Evolutionary conservation across 2,113 vertebrate genomes (phyloP), one percentile per base, ranked within the genome.

Genomic region (Gymnobelideus leadbeateri): DNA sequence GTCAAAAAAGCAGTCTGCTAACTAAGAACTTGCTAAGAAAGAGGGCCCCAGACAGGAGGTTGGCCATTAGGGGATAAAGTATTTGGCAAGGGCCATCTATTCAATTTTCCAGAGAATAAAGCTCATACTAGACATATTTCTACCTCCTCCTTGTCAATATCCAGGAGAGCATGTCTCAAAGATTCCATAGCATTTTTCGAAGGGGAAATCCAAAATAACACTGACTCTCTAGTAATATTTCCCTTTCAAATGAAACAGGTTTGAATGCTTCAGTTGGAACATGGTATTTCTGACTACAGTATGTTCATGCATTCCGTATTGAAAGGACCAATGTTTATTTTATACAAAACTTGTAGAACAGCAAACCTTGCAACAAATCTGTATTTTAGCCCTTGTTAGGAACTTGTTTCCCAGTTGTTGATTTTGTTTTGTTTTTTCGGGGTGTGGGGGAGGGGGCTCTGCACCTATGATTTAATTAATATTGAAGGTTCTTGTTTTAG

Each of bases 241-340:
- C 31, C 93, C 77, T 49, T 94, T 92, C 89, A 89, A 95, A 93
- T 57, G 93, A 92, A 94, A 93, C 14, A 94, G 51, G 10, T 3
- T 95, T 95, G 55, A 92, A 28, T 55, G 97, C 49, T 94, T 94
- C 51, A 96, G 57, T 96, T 49, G 90, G 23, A 95, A 50, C 61
- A 49, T 53, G 68, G 94, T 47, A 53, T 95, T 89, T 90, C 89
- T 89, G 26, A 95, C 46, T 91, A 95, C 89, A 96, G 50, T 54
- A 50, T 47, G 92, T 93, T 91, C 96, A 95, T 52, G 94, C 91
- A 95, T 89, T 37, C 54, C 53, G n/a, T 92, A 25, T 92, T 77
- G 52, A 51, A 92, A 93, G 89, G 93, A 57, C n/a, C n/a, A 95
- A 93, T 92, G 50, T 49, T 77, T 94, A 95, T 96, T 91, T 94